Base-by-base conservation (phyloP, 2,113 vertebrate genomes). In the Pelodiscus sinensis region DNA sequence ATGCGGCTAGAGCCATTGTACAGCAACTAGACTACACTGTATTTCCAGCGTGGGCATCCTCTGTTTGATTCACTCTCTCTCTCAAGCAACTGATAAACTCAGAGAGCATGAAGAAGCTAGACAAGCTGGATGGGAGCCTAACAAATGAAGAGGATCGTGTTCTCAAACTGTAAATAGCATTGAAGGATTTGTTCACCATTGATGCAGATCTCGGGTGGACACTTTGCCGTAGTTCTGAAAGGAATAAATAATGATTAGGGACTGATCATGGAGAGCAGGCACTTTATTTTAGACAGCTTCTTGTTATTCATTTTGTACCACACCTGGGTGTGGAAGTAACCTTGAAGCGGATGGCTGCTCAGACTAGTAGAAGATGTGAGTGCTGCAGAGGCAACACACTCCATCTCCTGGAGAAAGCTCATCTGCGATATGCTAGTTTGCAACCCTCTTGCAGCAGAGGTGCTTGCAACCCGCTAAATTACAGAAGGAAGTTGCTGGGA, bases 141-240 rank as follows among this genome's bases (percentile, higher is more conserved):
- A 91, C 82, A 95, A 91, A 92, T 86, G 79, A 96, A 54, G 27
- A 90, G 21, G 71, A 58, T 57, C 54, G 65, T 92, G 68, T 71
- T 94, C 94, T 96, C 94, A 86, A 95, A 87, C 27, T 52, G 1
- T 91, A 91, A 95, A 65, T 21, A 90, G 21, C 87, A 93, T 4
- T 94, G 93, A 95, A 96, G 55, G 68, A 95, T 94, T 93, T 91
- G 35, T 96, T 92, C 82, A 38, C 57, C 38, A 88, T 82, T 82
- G 78, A 94, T 71, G 78, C 55, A 86, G 79, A 83, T 92, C 88
- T 56, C 82, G 81, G 35, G 86, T 93, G 94, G 83, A 91, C 54
- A 62, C 80, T 71, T 65, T 79, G 81, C 52, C 62, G 80, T 22
- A 65, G 75, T 81, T 93, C 90, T 58, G 85, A 88, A 92, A 88